These are phyloP conservation scores for Xenus cinereus DNA, from an alignment of 2,113 vertebrate genomes.

Conservation along the genomic window DNA sequence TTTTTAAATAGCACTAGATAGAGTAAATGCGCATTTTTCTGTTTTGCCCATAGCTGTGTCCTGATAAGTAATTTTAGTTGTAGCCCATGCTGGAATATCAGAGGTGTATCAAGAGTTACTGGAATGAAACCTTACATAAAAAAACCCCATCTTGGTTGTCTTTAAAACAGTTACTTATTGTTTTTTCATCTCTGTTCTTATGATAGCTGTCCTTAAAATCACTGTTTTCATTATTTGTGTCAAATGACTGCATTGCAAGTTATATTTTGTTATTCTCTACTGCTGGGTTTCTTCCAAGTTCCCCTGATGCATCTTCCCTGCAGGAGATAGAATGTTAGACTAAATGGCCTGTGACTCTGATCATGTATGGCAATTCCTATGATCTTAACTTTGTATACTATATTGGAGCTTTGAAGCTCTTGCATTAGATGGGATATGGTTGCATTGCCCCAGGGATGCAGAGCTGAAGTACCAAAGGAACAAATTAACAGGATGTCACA, in stretches of 20 bases:
- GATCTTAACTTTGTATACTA: background rate
- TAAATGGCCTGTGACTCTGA: background rate
- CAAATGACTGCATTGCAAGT: background rate
- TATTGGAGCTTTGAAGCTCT: background rate
- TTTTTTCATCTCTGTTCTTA: background rate
- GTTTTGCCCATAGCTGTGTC: background rate
- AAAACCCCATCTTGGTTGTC: background rate
- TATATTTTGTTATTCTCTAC: background rate
- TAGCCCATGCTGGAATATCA: background rate
- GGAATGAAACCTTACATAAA: background rate
- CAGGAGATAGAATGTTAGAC: background rate
- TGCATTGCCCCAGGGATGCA: constrained; percentile 46
- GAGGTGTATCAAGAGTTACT: background rate
- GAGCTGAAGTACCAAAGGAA: constrained; percentile 50
- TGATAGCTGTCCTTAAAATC: background rate
- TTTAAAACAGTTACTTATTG: background rate
- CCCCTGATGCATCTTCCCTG: background rate
- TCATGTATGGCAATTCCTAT: background rate
- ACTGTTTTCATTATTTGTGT: background rate
- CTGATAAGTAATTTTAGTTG: constrained; percentile 7
- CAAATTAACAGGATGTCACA: constrained; percentile 71
- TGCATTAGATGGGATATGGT: background rate
- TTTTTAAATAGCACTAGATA: background rate
- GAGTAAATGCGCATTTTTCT: background rate
- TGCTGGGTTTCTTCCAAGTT: background rate